These are phyloP conservation scores for Caenorhabditis zanzibari DNA, from an alignment of 2,888 invertebrate genomes.

Conservation along the genomic window DNA sequence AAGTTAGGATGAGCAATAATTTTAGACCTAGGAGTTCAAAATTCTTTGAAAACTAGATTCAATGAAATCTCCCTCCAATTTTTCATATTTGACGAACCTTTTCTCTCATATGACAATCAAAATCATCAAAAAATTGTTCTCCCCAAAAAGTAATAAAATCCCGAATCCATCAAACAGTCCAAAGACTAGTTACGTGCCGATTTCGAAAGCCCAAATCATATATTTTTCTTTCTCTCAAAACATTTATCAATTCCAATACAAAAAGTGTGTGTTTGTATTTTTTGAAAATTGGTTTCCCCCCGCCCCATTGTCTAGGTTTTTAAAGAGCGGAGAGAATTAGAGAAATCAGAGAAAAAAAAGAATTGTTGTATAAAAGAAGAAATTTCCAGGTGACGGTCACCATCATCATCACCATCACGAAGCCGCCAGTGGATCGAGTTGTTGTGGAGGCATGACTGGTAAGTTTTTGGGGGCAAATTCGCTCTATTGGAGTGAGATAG, in stretches of 20 bases:
- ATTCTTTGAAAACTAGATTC: no score
- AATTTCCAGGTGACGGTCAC: constrained; percentile 48
- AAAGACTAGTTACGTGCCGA: constrained; percentile 42
- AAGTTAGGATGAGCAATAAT: no score
- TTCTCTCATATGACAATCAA: neutral
- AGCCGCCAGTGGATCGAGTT: constrained; percentile 49
- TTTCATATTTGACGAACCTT: no score
- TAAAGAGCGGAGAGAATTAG: neutral
- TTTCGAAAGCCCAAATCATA: neutral
- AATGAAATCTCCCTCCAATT: no score
- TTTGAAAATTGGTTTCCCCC: constrained; percentile 18
- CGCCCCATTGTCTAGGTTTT: neutral
- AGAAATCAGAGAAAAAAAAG: neutral
- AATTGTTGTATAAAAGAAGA: constrained; percentile 21
- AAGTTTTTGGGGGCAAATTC: neutral
- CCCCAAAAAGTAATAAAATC: neutral
- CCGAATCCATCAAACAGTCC: neutral
- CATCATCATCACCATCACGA: constrained; percentile 41
- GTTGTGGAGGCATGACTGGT: constrained; percentile 61
- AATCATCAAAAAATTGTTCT: neutral
- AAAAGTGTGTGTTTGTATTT: no score
- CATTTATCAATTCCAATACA: constrained; percentile 32
- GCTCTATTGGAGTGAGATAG: neutral
- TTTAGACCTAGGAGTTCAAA: no score
- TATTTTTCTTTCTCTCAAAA: constrained; percentile 22